Evolutionary conservation across 2,797 vertebrate genomes (phyloP).

Genomic region (Muscicapa striata): DNA sequence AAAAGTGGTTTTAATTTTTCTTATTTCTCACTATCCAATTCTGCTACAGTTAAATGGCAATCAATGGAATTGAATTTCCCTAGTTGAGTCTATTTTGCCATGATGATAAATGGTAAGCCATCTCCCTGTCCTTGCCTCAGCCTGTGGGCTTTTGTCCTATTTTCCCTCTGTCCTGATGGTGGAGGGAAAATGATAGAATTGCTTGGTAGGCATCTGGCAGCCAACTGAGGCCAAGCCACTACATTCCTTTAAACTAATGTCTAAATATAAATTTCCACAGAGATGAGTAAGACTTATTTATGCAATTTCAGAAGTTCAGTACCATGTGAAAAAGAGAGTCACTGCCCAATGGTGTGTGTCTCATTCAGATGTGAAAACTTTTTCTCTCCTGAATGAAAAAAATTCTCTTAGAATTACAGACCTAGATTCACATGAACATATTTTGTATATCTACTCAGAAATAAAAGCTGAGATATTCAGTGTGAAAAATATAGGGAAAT

Average conservation of each 20-base stretch:
- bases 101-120: background rate
- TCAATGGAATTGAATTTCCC: background rate
- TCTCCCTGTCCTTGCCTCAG: background rate
- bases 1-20: background rate
- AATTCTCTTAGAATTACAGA: background rate
- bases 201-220: background rate
- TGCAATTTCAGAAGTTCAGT: background rate
- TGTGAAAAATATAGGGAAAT: background rate
- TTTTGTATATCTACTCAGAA: background rate
- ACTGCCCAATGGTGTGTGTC: background rate
- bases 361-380: background rate
- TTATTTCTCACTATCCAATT: background rate
- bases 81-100: background rate
- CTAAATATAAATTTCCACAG: background rate
- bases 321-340: background rate
- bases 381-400: background rate
- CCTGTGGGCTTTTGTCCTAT: background rate
- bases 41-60: background rate
- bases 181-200: background rate
- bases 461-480: background rate
- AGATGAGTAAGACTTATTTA: background rate
- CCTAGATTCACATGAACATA: background rate
- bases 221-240: background rate
- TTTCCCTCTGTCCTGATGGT: background rate
- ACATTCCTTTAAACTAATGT: background rate